phyloP scores from a whole-genome alignment of 2,113 vertebrate species.

The Rhynchopsitta pachyrhyncha region DNA sequence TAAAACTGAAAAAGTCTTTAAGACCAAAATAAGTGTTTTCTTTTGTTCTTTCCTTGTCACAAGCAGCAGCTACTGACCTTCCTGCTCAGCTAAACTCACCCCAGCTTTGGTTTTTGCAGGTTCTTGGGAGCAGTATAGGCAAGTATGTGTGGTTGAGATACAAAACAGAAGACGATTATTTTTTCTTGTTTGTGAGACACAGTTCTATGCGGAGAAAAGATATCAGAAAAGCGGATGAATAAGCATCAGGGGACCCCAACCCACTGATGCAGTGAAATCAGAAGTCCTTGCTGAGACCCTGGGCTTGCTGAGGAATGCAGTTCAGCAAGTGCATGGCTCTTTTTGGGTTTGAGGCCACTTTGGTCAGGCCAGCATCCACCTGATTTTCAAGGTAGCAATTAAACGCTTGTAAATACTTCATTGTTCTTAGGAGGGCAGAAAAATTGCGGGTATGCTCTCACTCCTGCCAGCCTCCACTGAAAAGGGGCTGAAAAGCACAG shows the following conservation, averaged over 20 bases:
- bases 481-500: background rate
- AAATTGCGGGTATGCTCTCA: slow-evolving; percentile 19
- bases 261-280: background rate
- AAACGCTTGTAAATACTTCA: slow-evolving; percentile 34
- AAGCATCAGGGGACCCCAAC: too few species aligned
- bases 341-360: background rate
- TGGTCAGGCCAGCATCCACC: background rate
- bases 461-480: background rate
- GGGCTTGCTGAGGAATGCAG: background rate
- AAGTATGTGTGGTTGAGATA: background rate
- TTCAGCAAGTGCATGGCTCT: background rate
- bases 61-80: background rate
- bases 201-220: accelerated
- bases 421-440: slow-evolving; percentile 1
- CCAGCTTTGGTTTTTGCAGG: background rate
- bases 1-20: slow-evolving; percentile 57
- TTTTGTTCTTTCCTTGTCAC: background rate
- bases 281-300: background rate
- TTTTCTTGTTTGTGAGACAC: background rate
- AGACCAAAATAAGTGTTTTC: background rate
- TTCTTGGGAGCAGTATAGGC: background rate
- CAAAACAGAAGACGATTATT: background rate
- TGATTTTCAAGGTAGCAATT: background rate
- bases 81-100: background rate
- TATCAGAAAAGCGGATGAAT: background rate